A percentile compares a stretch with the other conserved stretches of the same genome.
Evolutionary conservation across 1,140 invertebrate genomes (phyloP).

Genomic region (Lethrus apterus): DNA sequence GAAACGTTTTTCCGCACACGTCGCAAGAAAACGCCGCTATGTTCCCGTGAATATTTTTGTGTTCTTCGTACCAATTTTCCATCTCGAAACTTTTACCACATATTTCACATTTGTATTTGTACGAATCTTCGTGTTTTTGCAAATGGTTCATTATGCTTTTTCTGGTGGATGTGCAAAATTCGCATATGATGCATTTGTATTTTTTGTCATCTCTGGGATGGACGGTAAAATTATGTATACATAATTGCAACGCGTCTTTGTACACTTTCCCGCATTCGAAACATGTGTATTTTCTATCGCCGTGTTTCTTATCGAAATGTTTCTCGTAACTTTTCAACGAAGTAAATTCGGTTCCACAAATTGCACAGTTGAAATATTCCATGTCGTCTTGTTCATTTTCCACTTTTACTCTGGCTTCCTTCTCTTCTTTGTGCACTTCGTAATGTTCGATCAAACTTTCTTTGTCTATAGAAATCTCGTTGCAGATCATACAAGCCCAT

Average conservation of each 20-base stretch:
- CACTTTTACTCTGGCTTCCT: slow-evolving; percentile 4
- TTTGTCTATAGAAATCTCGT: slow-evolving; percentile 12
- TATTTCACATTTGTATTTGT: slow-evolving; percentile 32
- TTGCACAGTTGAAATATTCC: slow-evolving; percentile 11
- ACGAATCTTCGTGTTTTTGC: slow-evolving; percentile 26
- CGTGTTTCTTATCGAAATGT: slow-evolving; percentile 11
- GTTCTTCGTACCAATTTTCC: slow-evolving; percentile 33
- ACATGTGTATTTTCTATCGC: slow-evolving; percentile 10
- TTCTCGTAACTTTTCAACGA: slow-evolving; percentile 8
- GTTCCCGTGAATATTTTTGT: slow-evolving; percentile 50
- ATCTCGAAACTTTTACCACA: slow-evolving; percentile 37
- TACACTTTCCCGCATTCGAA: slow-evolving; percentile 8
- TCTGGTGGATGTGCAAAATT: slow-evolving; percentile 32
- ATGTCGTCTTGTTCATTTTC: neutral
- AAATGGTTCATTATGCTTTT: slow-evolving; percentile 30
- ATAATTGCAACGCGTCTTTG: slow-evolving; percentile 10
- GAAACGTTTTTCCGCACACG: slow-evolving; percentile 60
- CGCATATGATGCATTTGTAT: slow-evolving; percentile 48
- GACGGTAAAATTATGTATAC: slow-evolving; percentile 11
- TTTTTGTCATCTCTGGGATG: too few relatives aligned
- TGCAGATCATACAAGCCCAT: slow-evolving; percentile 23
- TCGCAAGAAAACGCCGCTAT: slow-evolving; percentile 74
- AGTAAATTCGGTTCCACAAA: slow-evolving; percentile 7
- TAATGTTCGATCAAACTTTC: slow-evolving; percentile 21
- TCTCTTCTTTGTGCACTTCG: slow-evolving; percentile 17